Percentiles rank a stretch among this genome's conserved stretches.
These are phyloP conservation scores for Falco concolor DNA, from an alignment of 2,797 vertebrate species.

Conservation along the genomic window DNA sequence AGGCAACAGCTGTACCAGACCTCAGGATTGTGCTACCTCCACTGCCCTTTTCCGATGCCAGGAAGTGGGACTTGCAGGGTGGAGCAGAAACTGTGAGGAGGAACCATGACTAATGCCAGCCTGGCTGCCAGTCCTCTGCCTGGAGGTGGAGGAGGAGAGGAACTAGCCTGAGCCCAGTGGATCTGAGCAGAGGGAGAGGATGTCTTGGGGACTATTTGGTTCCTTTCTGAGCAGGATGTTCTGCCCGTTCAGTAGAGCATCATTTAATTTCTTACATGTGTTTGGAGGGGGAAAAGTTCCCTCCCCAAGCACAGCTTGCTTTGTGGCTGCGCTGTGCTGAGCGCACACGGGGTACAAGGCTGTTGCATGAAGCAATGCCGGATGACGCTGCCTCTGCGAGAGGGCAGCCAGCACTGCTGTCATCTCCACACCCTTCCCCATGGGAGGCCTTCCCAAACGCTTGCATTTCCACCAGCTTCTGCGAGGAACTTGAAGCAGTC, in stretches of 20 bases:
- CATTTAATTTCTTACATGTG: neutral
- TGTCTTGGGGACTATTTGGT: neutral
- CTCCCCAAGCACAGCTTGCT: neutral
- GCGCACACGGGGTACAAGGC: neutral
- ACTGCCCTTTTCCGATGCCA: neutral
- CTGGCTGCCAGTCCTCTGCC: neutral
- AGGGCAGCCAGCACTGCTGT: neutral
- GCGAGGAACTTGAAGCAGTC: neutral
- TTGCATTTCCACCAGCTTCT: neutral
- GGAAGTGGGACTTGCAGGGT: constrained; percentile 41
- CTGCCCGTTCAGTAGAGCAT: neutral
- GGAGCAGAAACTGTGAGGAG: constrained; percentile 4
- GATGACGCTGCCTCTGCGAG: neutral
- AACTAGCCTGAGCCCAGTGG: neutral
- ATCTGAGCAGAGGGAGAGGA: neutral
- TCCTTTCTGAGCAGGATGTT: neutral
- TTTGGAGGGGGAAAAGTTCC: neutral
- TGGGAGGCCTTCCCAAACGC: neutral
- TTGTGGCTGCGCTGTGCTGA: neutral
- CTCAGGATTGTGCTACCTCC: neutral
- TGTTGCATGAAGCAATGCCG: neutral
- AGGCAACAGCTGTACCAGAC: neutral
- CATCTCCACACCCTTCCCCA: constrained; percentile 37
- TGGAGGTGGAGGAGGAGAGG: neutral
- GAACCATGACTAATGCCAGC: constrained; percentile 27